phyloP scores from a whole-genome alignment of 2,113 vertebrate species.

The Mola mola region DNA sequence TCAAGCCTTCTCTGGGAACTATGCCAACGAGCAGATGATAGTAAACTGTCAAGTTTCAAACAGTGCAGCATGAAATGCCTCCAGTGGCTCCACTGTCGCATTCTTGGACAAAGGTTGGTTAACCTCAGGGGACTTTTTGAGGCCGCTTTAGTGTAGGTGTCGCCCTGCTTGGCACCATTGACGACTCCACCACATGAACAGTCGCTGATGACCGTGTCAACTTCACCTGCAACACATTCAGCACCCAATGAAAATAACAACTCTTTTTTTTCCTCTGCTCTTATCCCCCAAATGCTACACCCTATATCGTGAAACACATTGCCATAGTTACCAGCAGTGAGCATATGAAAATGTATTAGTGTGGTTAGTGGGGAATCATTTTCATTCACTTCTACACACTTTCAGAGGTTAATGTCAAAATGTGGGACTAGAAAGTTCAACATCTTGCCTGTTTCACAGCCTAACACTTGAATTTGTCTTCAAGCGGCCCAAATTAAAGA shows the following conservation, averaged over 20 bases:
- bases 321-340: background rate
- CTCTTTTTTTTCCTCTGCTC: background rate
- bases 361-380: background rate
- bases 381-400: no score
- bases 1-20: constrained; percentile 23
- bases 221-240: constrained; percentile 11
- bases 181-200: background rate
- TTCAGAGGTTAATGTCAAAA: background rate
- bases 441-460: background rate
- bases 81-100: background rate
- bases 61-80: background rate
- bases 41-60: background rate
- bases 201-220: constrained; percentile 19
- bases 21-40: background rate
- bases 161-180: background rate
- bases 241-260: background rate
- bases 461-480: background rate
- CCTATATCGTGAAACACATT: background rate
- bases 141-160: no score
- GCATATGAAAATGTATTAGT: background rate
- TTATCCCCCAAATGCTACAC: background rate
- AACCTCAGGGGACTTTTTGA: no score
- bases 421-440: no score
- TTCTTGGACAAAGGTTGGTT: background rate
- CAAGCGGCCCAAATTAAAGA: no score